Conservation (phyloP, 23 tunicate genomes). For the Halocynthia roretzi region DNA sequence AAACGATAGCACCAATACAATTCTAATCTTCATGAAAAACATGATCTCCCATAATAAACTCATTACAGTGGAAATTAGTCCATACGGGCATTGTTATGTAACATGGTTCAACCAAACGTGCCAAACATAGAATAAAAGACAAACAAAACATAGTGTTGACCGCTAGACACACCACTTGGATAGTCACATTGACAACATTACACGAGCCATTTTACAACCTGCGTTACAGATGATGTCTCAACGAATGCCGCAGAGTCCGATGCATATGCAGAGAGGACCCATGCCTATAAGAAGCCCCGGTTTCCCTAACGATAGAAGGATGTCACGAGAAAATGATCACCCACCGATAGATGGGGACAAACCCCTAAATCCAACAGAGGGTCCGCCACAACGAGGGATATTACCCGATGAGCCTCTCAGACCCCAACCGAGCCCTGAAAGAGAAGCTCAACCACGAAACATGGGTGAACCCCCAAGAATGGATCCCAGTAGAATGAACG, state of each 20-base stretch:
- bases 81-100: too few species aligned
- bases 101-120: too few species aligned
- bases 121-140: too few species aligned
- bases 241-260: background rate
- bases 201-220: background rate
- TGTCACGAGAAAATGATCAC: background rate
- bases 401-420: too few species aligned
- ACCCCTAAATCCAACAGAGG: background rate
- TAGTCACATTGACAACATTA: too few species aligned
- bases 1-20: too few species aligned
- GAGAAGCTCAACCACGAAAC: background rate
- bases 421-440: too few species aligned
- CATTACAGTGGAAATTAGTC: too few species aligned
- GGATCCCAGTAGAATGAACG: background rate
- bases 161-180: too few species aligned
- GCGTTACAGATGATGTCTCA: constrained; percentile 1
- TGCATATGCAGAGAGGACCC: constrained; percentile 8
- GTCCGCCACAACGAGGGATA: background rate
- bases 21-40: too few species aligned
- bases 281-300: constrained; percentile 10
- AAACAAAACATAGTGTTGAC: too few species aligned
- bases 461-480: background rate
- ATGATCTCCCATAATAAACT: too few species aligned
- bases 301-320: background rate
- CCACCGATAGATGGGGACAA: constrained; percentile 18